Base-by-base conservation (phyloP, 2,113 vertebrate species). In the Athene noctua region DNA sequence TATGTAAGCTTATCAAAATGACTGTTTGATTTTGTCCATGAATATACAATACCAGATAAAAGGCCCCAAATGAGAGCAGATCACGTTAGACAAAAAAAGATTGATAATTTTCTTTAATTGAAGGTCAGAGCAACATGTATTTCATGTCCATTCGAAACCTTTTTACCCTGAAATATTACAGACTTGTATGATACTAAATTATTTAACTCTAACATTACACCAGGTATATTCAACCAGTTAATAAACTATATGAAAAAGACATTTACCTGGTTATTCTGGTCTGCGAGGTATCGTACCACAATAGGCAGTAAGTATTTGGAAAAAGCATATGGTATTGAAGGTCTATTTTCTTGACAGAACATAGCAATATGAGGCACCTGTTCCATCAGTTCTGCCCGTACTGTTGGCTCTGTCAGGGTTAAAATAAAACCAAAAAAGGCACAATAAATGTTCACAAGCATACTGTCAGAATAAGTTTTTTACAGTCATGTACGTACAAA, bases 321-420 rank as follows among this genome's bases (percentile, higher is more conserved):
- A 94, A 99, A 99, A 83, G 99, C 99, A 25, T 98, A 98, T 0
- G 99, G 99, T 83, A 99, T 98, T 25, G 98, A 98, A 95, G 99
- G 98, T 84, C 98, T 98, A 92, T 98, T 99, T 96, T 99, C 99
- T 97, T 99, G 98, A 96, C 99, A 99, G 97, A 99, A 99, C 97
- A 99, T 98, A 65, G 99, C 99, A 61, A 99, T 98, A 47, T 99
- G 99, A 94, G 99, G 99, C 88, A 99, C 98, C 96, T 99, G 99
- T 92, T 99, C 99, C 99, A 99, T 99, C 90, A 99, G 97, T 89
- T 99, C 99, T 44, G 99, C 99, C 95, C 99, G 97, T 85, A 99
- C 99, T 15, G 98, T 99, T 83, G 99, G 98, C 74, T 99, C 99
- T 99, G 96, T 59, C 36, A 67, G 80, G 84, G 82, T 74, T n/a